Evolutionary conservation across 1,140 invertebrate species (phyloP), one percentile per base, ranked within the genome.

Genomic region (Bombus ignitus): DNA sequence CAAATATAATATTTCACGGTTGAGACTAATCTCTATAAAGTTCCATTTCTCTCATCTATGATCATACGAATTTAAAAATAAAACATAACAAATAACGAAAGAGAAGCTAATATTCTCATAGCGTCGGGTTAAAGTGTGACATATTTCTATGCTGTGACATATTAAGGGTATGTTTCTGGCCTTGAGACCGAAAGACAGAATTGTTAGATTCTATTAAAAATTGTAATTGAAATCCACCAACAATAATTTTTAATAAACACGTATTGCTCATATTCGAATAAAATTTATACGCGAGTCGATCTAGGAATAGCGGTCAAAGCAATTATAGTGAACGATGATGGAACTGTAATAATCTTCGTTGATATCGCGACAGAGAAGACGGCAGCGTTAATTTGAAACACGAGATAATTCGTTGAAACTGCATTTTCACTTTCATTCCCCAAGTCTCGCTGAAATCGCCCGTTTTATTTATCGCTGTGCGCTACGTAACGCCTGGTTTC

Each of bases 381-480:
- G 15, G 12, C 1, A 15, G n/a, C 25, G 73, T 78, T 44, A 78
- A 66, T 79, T 44, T 28, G 22, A 42, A 15, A 28, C 35, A 9
- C 5, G 12, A 35, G 62, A 68, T 22, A 47, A 62, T 79, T 68
- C 4, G 13, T 12, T 35, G 44, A 72, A 81, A 73, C 32, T 5
- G 39, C 10, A n/a, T 78, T 78, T 66, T 66, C 39, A 44, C 39
- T 78, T 78, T 66, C 32, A 9, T 39, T 18, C n/a, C 9, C 10
- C 10, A 42, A 18, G 76, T 66, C 57, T 35, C 28, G 25, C 39
- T 32, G 76, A 78, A 78, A 66, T 78, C 44, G 39, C 5, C 76
- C 76, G 59, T 66, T 78, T 78, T 44, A 78, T 78, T 66, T 66
- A 59, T 66, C 76, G 59, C 25, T 39, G 37, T 35, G 37, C 37